Conservation (phyloP, 2,113 vertebrate species). For the Todiramphus chloris region DNA sequence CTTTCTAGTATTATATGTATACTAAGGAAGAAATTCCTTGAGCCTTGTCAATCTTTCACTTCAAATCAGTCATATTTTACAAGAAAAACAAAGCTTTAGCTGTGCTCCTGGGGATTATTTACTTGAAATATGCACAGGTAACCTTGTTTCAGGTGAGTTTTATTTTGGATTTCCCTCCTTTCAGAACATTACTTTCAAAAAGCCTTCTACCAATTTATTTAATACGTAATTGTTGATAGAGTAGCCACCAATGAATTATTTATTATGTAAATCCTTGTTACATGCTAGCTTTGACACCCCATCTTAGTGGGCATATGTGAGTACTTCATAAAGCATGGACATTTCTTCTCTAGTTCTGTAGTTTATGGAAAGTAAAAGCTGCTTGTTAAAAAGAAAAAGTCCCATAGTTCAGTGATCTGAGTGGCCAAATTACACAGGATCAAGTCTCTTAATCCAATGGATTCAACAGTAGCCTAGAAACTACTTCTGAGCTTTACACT, state of each 20-base stretch:
- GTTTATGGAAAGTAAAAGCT: neutral
- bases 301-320: neutral
- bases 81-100: neutral
- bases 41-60: neutral
- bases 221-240: neutral
- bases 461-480: neutral
- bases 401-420: neutral
- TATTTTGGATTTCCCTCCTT: neutral
- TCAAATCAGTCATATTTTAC: neutral
- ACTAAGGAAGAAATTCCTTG: neutral
- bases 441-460: neutral
- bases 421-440: neutral
- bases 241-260: neutral
- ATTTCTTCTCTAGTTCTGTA: neutral
- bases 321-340: neutral
- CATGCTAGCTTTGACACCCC: neutral
- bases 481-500: neutral
- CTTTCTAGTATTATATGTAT: neutral
- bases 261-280: conserved; percentile 7
- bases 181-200: neutral
- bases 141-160: neutral
- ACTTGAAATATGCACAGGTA: neutral
- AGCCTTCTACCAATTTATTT: neutral
- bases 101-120: neutral
- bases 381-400: neutral